Percentiles rank a stretch among this genome's conserved stretches.
Evolutionary conservation across 2,888 invertebrate species (phyloP).

Genomic region (Osmoderma eremita): DNA sequence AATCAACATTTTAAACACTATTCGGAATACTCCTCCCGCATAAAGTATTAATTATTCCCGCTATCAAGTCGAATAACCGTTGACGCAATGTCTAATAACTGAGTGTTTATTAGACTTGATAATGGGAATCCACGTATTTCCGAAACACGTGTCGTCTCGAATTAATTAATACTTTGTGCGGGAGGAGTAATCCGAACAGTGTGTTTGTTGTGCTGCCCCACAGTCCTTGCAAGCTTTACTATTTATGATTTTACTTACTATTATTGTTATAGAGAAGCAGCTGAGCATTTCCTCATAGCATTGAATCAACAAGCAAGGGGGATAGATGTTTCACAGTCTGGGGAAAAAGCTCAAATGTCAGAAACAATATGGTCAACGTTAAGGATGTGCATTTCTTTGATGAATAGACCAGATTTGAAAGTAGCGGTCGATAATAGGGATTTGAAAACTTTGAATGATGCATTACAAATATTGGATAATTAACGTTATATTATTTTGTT

Average conservation of each 20-base stretch:
- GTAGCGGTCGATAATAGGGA: constrained; percentile 71
- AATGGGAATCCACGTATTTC: no score
- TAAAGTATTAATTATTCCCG: no score
- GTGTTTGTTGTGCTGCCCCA: no score
- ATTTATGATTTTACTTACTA: neutral
- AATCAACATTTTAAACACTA: no score
- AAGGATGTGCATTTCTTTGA: constrained; percentile 85
- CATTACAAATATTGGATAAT: constrained; percentile 70
- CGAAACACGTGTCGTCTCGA: no score
- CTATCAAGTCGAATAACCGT: no score
- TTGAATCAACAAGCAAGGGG: constrained; percentile 90
- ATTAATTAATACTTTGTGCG: no score
- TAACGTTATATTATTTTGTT: constrained; percentile 20
- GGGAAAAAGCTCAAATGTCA: constrained; percentile 74
- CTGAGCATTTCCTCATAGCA: constrained; percentile 93
- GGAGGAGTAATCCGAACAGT: no score
- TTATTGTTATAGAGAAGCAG: constrained; percentile 78
- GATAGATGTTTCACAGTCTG: constrained; percentile 65
- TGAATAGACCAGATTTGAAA: constrained; percentile 76
- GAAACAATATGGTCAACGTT: constrained; percentile 95
- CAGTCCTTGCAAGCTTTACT: no score
- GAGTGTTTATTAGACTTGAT: no score
- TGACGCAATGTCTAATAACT: no score
- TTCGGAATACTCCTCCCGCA: no score
- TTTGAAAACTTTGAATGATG: constrained; percentile 70